Evolutionary conservation across 2,113 vertebrate species (phyloP).

Genomic region (Archocentrus centrarchus): DNA sequence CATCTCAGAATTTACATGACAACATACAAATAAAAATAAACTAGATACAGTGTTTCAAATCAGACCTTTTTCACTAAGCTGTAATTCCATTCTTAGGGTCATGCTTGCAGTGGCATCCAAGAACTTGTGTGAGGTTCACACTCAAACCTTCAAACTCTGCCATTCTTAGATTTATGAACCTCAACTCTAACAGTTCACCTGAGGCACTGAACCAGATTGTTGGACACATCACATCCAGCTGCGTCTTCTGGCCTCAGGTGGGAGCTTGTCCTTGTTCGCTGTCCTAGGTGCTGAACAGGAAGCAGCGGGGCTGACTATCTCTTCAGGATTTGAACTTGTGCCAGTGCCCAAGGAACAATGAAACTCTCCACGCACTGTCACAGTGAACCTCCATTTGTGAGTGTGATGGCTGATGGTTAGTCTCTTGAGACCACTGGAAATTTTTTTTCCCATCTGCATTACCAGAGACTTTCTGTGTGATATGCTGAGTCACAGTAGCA

Average conservation of each 20-base stretch:
- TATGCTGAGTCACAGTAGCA: conserved; percentile 11
- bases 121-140: background rate
- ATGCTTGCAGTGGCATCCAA: background rate
- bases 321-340: background rate
- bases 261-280: background rate
- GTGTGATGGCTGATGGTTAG: background rate
- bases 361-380: background rate
- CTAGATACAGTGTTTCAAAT: no score
- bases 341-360: background rate
- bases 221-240: conserved; percentile 18
- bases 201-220: background rate
- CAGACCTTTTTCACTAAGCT: background rate
- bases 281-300: conserved; percentile 24
- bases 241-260: conserved; percentile 32
- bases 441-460: background rate
- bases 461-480: background rate
- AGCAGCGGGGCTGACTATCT: background rate
- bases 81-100: background rate
- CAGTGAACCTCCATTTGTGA: background rate
- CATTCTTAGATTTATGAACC: background rate
- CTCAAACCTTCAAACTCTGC: background rate
- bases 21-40: no score
- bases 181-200: background rate
- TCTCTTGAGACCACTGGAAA: background rate
- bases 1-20: no score